phyloP scores from a whole-genome alignment of 2,797 vertebrate species.

The Poeciliopsis paucimaculata region DNA sequence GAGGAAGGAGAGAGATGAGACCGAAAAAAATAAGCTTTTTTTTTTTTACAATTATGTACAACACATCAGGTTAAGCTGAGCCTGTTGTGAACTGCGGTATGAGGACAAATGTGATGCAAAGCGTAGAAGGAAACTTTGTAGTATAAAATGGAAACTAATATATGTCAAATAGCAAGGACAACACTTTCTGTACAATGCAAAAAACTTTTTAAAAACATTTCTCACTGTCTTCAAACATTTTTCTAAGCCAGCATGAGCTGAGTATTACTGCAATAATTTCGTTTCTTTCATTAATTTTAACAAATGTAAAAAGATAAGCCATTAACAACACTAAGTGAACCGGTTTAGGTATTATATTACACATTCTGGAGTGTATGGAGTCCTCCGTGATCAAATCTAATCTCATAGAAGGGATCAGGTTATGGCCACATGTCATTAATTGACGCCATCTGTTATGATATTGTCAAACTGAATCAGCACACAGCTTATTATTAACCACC shows the following conservation, averaged over 20 bases:
- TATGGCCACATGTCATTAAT: not conserved
- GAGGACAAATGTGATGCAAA: constrained; percentile 38
- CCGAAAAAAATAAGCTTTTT: constrained; percentile 15
- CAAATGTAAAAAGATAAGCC: not conserved
- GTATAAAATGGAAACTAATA: constrained; percentile 28
- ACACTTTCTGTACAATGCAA: not conserved
- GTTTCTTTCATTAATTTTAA: not conserved
- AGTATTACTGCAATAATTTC: not conserved
- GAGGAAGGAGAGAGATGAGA: constrained; percentile 6
- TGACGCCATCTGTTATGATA: not conserved
- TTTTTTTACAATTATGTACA: not conserved
- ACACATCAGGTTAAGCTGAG: not conserved
- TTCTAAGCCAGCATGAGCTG: not conserved
- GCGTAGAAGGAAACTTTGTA: constrained; percentile 19
- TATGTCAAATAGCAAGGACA: not conserved
- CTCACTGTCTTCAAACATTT: not conserved
- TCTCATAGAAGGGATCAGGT: not conserved
- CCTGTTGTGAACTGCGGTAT: constrained; percentile 14
- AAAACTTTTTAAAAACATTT: not conserved
- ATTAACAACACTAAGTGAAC: not conserved
- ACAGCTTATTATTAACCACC: not conserved
- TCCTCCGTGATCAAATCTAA: not conserved
- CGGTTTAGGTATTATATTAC: not conserved
- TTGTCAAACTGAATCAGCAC: not conserved
- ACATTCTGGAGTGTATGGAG: not conserved